Conservation (phyloP, 2,113 vertebrate species). For the Murina feae region DNA sequence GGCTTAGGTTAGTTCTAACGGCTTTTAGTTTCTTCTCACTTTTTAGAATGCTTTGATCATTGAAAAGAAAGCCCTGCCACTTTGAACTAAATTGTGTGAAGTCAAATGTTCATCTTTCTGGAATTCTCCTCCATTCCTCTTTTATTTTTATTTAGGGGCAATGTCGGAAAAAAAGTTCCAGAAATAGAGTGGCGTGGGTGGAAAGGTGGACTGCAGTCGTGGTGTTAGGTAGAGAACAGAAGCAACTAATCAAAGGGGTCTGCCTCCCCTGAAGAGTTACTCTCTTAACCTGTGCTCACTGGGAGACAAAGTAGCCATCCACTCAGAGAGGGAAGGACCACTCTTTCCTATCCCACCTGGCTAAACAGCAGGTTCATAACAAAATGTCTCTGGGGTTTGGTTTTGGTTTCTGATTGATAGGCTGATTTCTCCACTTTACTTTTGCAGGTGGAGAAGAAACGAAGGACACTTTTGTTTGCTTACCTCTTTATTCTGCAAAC, state of each 20-base stretch:
- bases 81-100: not conserved
- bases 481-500: not conserved
- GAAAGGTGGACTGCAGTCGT: not conserved
- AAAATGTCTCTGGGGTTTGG: not conserved
- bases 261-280: not conserved
- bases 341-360: not conserved
- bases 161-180: not conserved
- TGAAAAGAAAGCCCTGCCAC: not conserved
- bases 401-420: slow-evolving; percentile 18
- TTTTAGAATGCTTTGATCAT: slow-evolving; percentile 20
- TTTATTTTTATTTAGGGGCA: slow-evolving; percentile 1
- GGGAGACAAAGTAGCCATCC: too few relatives aligned
- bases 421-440: not conserved
- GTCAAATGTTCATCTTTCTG: slow-evolving; percentile 24
- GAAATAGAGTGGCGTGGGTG: not conserved
- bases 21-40: slow-evolving; percentile 21
- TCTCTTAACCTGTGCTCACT: not conserved
- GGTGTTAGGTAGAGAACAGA: not conserved
- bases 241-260: not conserved
- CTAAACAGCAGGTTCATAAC: not conserved
- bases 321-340: not conserved
- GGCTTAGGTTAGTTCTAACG: not conserved
- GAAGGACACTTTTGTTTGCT: not conserved
- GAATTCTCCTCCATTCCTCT: not conserved
- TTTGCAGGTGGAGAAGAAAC: not conserved